Percentiles rank a stretch among this genome's conserved stretches.
These are phyloP conservation scores for Scolopax bukidnonensis DNA, from an alignment of 2,797 vertebrate genomes.

Conservation along the genomic window DNA sequence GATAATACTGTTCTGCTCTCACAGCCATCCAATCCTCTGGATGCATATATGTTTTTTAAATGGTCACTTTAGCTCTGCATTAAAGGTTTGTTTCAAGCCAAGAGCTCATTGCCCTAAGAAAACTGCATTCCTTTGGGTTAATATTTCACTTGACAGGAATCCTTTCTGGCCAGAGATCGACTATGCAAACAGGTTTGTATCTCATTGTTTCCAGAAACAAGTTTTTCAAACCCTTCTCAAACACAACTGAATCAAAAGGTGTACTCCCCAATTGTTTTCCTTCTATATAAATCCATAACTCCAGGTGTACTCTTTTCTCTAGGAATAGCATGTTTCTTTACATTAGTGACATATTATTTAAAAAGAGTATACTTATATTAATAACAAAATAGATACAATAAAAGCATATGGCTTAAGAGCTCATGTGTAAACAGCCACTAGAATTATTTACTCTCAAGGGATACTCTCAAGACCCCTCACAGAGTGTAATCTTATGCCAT, in stretches of 20 bases:
- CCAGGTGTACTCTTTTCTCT: not conserved
- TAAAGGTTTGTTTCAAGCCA: conserved; percentile 32
- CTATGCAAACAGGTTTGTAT: conserved; percentile 57
- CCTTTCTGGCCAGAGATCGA: conserved; percentile 44
- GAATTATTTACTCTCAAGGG: not conserved
- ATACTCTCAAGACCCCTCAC: too few relatives aligned
- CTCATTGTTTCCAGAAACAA: conserved; percentile 42
- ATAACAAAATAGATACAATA: not conserved
- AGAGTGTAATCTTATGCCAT: not conserved
- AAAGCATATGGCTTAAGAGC: not conserved
- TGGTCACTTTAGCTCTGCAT: conserved; percentile 33
- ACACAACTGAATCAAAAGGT: conserved; percentile 4
- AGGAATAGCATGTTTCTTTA: not conserved
- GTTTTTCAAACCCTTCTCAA: conserved; percentile 37
- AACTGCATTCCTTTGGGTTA: conserved; percentile 62
- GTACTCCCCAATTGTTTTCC: not conserved
- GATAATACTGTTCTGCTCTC: not conserved
- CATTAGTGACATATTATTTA: not conserved
- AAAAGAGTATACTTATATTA: not conserved
- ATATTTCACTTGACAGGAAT: conserved; percentile 72
- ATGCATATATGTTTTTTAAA: conserved; percentile 52
- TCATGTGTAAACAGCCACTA: not conserved
- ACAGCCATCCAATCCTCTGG: not conserved
- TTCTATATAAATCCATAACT: not conserved
- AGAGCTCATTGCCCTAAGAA: conserved; percentile 23